phyloP scores from a whole-genome alignment of 2,888 invertebrate genomes.

The Hydriomena furcata region DNA sequence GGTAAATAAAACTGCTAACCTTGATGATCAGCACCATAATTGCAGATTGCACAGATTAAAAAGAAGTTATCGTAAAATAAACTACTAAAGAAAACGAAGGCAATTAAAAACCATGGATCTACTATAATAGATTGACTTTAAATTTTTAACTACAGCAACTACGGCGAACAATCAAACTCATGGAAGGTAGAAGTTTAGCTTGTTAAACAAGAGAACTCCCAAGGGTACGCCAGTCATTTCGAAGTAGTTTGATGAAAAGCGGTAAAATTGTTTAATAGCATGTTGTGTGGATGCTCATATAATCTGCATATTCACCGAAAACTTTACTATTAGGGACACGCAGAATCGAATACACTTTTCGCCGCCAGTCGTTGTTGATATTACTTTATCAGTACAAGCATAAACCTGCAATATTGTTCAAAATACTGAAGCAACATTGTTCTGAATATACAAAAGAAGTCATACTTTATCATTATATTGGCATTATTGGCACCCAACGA shows the following conservation, averaged over 20 bases:
- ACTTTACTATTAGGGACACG: neutral
- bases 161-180: neutral
- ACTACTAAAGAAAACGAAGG: neutral
- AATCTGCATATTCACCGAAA: conserved; percentile 2
- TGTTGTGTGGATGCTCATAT: conserved; percentile 1
- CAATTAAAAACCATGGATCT: conserved; percentile 1
- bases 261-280: conserved; percentile 8
- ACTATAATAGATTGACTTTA: conserved; percentile 7
- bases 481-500: conserved; percentile 10
- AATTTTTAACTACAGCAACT: conserved; percentile 10
- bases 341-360: neutral
- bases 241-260: conserved; percentile 11
- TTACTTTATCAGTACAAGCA: too few species aligned
- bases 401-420: neutral
- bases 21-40: neutral
- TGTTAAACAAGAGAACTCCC: conserved; percentile 7
- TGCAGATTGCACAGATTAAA: neutral
- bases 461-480: too few species aligned
- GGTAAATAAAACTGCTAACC: neutral
- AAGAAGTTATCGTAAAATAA: too few species aligned
- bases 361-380: too few species aligned
- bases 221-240: conserved; percentile 9
- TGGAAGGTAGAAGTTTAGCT: conserved; percentile 1
- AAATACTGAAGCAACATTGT: neutral
- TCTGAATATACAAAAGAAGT: neutral